A percentile compares a stretch with the other conserved stretches of the same genome.
Conservation (phyloP, 2,797 vertebrate species). For the Arrhamphus sclerolepis region DNA sequence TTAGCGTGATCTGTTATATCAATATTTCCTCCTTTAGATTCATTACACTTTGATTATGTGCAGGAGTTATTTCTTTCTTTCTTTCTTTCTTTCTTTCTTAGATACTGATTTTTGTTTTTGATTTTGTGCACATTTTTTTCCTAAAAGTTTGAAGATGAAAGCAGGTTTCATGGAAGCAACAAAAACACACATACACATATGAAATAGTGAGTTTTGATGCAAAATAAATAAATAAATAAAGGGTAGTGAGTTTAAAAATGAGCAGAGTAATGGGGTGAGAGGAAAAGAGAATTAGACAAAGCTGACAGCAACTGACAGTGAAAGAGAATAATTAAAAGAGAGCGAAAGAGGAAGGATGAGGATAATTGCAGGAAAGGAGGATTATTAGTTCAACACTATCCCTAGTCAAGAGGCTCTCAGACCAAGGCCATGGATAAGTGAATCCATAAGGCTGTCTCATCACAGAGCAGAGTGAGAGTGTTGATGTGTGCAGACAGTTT, state of each 20-base stretch:
- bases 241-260: conserved; percentile 33
- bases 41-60: conserved; percentile 19
- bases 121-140: no score
- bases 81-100: conserved; percentile 1
- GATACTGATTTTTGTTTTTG: background rate
- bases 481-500: conserved; percentile 59
- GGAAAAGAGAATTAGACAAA: conserved; percentile 51
- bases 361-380: conserved; percentile 78
- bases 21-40: conserved; percentile 12
- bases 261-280: conserved; percentile 34
- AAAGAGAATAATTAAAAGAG: conserved; percentile 50
- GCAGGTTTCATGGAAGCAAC: conserved; percentile 17
- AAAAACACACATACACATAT: background rate
- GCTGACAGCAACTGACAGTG: conserved; percentile 54
- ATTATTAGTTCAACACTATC: conserved; percentile 79
- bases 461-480: conserved; percentile 39
- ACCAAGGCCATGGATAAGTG: conserved; percentile 76
- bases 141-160: no score
- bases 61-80: conserved; percentile 7
- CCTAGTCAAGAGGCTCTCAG: conserved; percentile 66
- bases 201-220: background rate
- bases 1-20: conserved; percentile 25
- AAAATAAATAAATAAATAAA: no score
- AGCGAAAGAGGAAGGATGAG: conserved; percentile 42
- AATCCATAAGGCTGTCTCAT: conserved; percentile 78